Percentiles rank a stretch among this genome's conserved stretches.
Evolutionary conservation across 2,888 invertebrate genomes (phyloP).

Genomic region (Phaonia tiefii): DNA sequence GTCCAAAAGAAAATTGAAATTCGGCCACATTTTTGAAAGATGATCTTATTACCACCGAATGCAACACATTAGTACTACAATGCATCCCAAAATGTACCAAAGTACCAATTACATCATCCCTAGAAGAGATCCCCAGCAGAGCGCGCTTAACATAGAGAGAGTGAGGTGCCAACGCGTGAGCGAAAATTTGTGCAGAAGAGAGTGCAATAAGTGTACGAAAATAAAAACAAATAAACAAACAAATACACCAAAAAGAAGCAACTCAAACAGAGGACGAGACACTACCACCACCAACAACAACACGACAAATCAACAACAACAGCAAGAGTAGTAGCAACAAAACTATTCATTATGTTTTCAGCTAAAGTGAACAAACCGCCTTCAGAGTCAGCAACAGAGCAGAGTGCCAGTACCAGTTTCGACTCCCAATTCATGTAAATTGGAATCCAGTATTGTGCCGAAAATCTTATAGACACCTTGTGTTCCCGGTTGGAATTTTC

Average conservation of each 20-base stretch:
- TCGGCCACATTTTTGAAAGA: too few relatives aligned
- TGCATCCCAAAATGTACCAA: too few relatives aligned
- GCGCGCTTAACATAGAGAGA: conserved; percentile 1
- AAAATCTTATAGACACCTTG: conserved; percentile 69
- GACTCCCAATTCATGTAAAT: conserved; percentile 68
- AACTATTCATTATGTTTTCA: conserved; percentile 57
- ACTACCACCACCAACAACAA: conserved; percentile 13
- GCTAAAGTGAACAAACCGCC: conserved; percentile 63
- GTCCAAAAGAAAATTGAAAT: too few relatives aligned
- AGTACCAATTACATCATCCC: too few relatives aligned
- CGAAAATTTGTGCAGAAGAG: conserved; percentile 17
- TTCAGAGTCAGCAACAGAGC: conserved; percentile 28
- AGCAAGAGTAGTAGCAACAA: conserved; percentile 2
- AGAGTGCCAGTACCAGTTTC: conserved; percentile 63
- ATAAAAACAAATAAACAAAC: conserved; percentile 20
- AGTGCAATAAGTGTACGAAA: neutral
- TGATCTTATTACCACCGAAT: too few relatives aligned
- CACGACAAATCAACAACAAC: conserved; percentile 25
- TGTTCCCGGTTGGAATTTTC: conserved; percentile 69
- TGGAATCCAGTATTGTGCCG: conserved; percentile 70
- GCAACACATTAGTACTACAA: too few relatives aligned
- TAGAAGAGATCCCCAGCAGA: neutral
- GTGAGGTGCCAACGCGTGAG: conserved; percentile 10
- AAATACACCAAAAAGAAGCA: conserved; percentile 62
- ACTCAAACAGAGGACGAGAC: conserved; percentile 66